These are phyloP conservation scores for Poeciliopsis paucimaculata DNA, from an alignment of 2,797 vertebrate genomes.

Conservation along the genomic window DNA sequence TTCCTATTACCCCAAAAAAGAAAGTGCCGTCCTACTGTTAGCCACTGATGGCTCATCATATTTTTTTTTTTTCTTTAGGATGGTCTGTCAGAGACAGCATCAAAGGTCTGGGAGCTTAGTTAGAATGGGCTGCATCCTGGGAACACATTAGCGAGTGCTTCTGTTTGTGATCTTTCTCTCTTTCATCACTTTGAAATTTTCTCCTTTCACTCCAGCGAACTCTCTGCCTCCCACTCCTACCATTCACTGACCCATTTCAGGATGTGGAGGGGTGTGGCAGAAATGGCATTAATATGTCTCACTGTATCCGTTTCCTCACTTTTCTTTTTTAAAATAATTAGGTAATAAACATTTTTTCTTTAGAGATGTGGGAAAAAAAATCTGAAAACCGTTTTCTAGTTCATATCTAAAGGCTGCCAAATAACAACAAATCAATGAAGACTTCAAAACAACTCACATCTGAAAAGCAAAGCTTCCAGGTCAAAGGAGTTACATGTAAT, in stretches of 20 bases:
- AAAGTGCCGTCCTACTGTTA: slow-evolving; percentile 59
- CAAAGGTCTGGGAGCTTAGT: slow-evolving; percentile 74
- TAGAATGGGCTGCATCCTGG: slow-evolving; percentile 74
- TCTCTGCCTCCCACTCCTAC: slow-evolving; percentile 27
- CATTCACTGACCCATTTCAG: slow-evolving; percentile 74
- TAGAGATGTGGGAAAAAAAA: slow-evolving; percentile 3
- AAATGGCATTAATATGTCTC: background rate
- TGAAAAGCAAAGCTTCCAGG: slow-evolving; percentile 30
- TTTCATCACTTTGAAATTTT: slow-evolving; percentile 70
- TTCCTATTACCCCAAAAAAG: slow-evolving; percentile 60
- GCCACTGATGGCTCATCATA: slow-evolving; percentile 68
- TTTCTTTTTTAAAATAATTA: background rate
- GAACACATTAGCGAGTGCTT: slow-evolving; percentile 74
- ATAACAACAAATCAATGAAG: slow-evolving; percentile 31
- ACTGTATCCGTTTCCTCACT: background rate
- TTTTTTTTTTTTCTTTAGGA: slow-evolving; percentile 35
- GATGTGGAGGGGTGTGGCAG: slow-evolving; percentile 14
- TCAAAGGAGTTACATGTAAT: slow-evolving; percentile 32
- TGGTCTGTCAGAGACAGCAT: slow-evolving; percentile 71
- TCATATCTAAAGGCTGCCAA: slow-evolving; percentile 35
- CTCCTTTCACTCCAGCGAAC: slow-evolving; percentile 36
- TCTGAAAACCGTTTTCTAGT: slow-evolving; percentile 33
- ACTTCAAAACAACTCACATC: slow-evolving; percentile 19
- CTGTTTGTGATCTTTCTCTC: slow-evolving; percentile 71
- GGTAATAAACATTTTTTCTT: slow-evolving; percentile 12